phyloP scores from a whole-genome alignment of 2,797 vertebrate species.

The Anabacerthia variegaticeps region DNA sequence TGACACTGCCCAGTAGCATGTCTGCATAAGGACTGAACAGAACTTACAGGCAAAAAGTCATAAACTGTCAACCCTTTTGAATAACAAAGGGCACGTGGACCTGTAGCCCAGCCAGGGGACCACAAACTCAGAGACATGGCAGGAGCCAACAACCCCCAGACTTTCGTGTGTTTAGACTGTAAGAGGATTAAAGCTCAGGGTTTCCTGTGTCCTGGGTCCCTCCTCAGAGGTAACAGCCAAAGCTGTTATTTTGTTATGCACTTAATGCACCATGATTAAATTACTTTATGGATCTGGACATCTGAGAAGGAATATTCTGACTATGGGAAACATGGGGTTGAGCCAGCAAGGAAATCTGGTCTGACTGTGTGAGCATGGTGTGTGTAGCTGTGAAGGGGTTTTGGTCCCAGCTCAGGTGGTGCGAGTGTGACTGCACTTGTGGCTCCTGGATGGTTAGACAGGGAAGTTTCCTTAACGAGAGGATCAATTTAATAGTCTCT shows the following conservation, averaged over 20 bases:
- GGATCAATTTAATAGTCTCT: not conserved
- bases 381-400: not conserved
- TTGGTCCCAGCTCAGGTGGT: not conserved
- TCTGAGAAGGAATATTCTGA: not conserved
- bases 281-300: not conserved
- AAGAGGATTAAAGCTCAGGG: not conserved
- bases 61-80: not conserved
- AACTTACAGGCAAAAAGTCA: not conserved
- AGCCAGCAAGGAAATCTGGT: not conserved
- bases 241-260: not conserved
- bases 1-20: not conserved
- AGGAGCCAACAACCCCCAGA: not conserved
- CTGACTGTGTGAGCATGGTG: not conserved
- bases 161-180: not conserved
- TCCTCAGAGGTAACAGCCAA: not conserved
- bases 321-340: not conserved
- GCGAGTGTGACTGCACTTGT: too few relatives aligned
- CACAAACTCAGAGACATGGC: rapidly evolving
- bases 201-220: not conserved
- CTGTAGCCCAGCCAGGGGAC: not conserved
- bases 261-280: not conserved
- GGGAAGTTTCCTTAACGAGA: not conserved
- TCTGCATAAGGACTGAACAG: not conserved
- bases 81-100: not conserved
- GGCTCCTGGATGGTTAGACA: not conserved